Evolutionary conservation across 2,888 invertebrate species (phyloP).

Genomic region (Apamea sordens): DNA sequence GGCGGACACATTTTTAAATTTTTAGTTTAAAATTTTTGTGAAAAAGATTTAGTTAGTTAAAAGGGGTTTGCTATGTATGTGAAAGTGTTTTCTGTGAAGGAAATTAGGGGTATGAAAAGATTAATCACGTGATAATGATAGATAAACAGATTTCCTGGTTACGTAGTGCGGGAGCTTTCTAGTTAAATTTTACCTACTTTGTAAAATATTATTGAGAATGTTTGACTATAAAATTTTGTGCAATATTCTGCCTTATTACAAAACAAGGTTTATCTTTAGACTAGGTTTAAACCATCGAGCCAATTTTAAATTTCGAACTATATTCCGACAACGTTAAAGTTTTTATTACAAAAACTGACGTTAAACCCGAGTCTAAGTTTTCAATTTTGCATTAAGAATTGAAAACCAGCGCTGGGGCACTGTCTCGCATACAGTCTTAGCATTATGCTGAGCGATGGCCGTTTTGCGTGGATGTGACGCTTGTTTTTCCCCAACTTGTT

Average conservation of each 20-base stretch:
- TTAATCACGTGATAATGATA: not conserved
- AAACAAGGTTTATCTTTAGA: not conserved
- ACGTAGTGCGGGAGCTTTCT: not conserved
- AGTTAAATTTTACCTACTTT: not conserved
- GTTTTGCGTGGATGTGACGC: too few relatives aligned
- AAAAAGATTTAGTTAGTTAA: constrained; percentile 2
- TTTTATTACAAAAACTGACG: too few relatives aligned
- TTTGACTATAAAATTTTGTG: not conserved
- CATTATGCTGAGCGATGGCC: too few relatives aligned
- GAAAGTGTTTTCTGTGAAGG: not conserved
- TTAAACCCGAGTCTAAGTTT: too few relatives aligned
- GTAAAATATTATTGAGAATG: not conserved
- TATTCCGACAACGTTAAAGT: too few relatives aligned
- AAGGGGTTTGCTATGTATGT: not conserved
- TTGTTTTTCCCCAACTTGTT: too few relatives aligned
- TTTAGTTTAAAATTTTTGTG: constrained; percentile 1
- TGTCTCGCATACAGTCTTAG: too few relatives aligned
- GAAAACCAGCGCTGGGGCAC: too few relatives aligned
- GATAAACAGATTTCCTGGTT: not conserved
- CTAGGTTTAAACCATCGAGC: too few relatives aligned
- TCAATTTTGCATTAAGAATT: too few relatives aligned
- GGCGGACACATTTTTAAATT: constrained; percentile 4
- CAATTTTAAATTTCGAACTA: too few relatives aligned
- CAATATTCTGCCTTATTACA: not conserved
- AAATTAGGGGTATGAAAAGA: not conserved